A percentile compares a stretch with the other conserved stretches of the same genome.
These are phyloP conservation scores for Leptinotarsa lineolata DNA, from an alignment of 1,140 invertebrate species.

Conservation along the genomic window DNA sequence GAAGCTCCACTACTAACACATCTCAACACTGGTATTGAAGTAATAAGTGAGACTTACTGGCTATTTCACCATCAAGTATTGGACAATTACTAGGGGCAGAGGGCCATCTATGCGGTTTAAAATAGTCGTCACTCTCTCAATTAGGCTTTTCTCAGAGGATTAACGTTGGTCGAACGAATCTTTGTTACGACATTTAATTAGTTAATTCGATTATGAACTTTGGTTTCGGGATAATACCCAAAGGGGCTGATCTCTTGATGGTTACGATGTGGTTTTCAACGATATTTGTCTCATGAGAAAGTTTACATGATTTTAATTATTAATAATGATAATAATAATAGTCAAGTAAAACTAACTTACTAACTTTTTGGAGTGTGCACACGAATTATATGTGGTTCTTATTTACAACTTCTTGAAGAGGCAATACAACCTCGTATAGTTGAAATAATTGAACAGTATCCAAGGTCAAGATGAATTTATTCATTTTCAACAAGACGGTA, in stretches of 20 bases:
- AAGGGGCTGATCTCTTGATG: neutral
- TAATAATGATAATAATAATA: too few relatives aligned
- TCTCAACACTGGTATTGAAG: neutral
- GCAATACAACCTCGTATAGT: too few relatives aligned
- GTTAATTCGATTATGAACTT: neutral
- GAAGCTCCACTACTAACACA: neutral
- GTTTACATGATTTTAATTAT: too few relatives aligned
- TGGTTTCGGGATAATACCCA: neutral
- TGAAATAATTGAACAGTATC: too few relatives aligned
- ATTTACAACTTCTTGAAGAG: too few relatives aligned
- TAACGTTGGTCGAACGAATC: slow-evolving; percentile 16
- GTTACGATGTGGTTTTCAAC: too few relatives aligned
- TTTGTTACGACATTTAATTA: slow-evolving; percentile 13
- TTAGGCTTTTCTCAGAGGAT: slow-evolving; percentile 22
- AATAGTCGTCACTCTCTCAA: slow-evolving; percentile 18
- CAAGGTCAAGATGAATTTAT: too few relatives aligned
- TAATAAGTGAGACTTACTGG: slow-evolving; percentile 5
- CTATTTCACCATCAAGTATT: slow-evolving; percentile 18
- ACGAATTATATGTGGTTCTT: too few relatives aligned
- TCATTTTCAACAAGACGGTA: too few relatives aligned
- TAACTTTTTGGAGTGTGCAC: too few relatives aligned
- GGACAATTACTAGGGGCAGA: slow-evolving; percentile 14
- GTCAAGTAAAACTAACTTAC: too few relatives aligned
- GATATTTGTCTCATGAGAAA: too few relatives aligned
- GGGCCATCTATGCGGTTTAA: slow-evolving; percentile 6